Evolutionary conservation across 2,888 invertebrate species (phyloP), one percentile per base, ranked within the genome.

Genomic region (Melanchra persicariae): DNA sequence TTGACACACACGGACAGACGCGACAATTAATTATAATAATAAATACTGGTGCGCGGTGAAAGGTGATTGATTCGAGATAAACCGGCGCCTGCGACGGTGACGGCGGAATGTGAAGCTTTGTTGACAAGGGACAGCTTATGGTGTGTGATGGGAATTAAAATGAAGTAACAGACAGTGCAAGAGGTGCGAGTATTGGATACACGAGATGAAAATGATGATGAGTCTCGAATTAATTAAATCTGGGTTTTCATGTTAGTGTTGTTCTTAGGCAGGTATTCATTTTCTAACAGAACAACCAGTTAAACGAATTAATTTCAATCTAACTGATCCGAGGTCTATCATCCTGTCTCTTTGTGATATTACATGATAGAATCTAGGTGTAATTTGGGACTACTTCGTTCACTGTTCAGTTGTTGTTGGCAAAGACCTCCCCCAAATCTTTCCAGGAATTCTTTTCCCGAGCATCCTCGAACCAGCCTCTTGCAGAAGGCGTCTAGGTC

Each of bases 21-120:
- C 74, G 83, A 85, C 87, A 85, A 85, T 87, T 85, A 87, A 86
- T 87, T 85, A 85, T 82, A 83, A 83, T 85, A 87, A 86, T 87
- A 85, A 79, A 81, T 74, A 62, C 61, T 49, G 67, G 64, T 45
- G 45, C 43, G 59, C 72, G 76, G 87, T 86, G 87, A 87, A 87
- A 86, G 87, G 87, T 85, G 86, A 87, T 86, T 78, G 85, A 84
- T 84, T 79, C 62, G 71, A 74, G 84, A 87, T 87, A 85, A 79
- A 72, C 63, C 64, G 51, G 60, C 84, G 57, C 63, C 54, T 17
- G 70, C 34, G 40, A 26, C 60, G 64, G 6, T 60, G 55, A 47
- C 55, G 62, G 37, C 47, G 58, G 61, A 61, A 70, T 45, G 62
- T 19, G 15, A 40, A 22, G 62, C 64, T 65, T 49, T 65, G 61